phyloP scores from a whole-genome alignment of 2,888 invertebrate genomes.

The Himalopsyche kuldschensis region DNA sequence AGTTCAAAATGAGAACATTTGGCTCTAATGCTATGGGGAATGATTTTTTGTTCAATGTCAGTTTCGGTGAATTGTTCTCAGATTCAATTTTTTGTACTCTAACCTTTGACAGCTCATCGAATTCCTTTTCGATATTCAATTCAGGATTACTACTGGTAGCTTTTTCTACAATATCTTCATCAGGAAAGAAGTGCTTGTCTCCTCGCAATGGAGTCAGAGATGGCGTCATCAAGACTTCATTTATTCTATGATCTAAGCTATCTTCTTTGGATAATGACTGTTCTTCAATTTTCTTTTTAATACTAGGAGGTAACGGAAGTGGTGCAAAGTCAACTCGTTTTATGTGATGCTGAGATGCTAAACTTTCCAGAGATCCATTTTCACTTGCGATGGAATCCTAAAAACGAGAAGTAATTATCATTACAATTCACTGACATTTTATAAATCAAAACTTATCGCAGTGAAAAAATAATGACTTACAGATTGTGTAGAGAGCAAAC shows the following conservation, averaged over 20 bases:
- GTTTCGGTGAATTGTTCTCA: slow-evolving; percentile 45
- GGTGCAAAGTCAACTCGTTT: slow-evolving; percentile 43
- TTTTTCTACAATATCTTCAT: slow-evolving; percentile 33
- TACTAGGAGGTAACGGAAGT: slow-evolving; percentile 41
- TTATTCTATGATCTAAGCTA: slow-evolving; percentile 6
- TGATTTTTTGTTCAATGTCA: slow-evolving; percentile 47
- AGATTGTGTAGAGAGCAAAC: slow-evolving; percentile 44
- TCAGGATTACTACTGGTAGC: slow-evolving; percentile 8
- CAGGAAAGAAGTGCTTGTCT: slow-evolving; percentile 23
- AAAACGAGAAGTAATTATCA: slow-evolving; percentile 36
- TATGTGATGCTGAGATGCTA: slow-evolving; percentile 27
- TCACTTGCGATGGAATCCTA: slow-evolving; percentile 53
- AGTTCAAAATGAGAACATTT: slow-evolving; percentile 46
- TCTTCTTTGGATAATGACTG: slow-evolving; percentile 13
- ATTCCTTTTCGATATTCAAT: slow-evolving; percentile 53
- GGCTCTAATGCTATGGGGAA: slow-evolving; percentile 48
- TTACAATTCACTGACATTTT: background rate
- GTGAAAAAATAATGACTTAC: slow-evolving; percentile 14
- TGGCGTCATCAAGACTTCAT: slow-evolving; percentile 30
- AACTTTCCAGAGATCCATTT: slow-evolving; percentile 41
- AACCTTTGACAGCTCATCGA: slow-evolving; percentile 55
- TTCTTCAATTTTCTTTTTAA: slow-evolving; percentile 7
- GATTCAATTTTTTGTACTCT: slow-evolving; percentile 46
- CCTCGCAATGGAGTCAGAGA: slow-evolving; percentile 31
- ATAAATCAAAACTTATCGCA: background rate